These are phyloP conservation scores for Brachirus orientalis DNA, from an alignment of 2,113 vertebrate species.

Conservation along the genomic window DNA sequence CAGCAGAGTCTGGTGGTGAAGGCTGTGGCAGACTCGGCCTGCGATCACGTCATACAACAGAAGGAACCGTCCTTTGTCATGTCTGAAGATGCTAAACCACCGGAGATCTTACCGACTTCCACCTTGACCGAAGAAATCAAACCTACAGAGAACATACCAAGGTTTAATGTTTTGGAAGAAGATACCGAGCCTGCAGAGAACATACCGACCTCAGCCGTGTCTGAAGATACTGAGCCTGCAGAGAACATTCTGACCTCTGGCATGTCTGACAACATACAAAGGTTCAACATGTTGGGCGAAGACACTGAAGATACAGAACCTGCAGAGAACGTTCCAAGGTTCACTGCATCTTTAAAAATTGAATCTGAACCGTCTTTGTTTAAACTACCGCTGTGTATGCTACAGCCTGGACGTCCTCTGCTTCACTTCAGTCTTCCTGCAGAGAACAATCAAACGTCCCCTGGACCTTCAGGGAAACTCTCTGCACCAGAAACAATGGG, in stretches of 20 bases:
- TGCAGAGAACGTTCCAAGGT: background rate
- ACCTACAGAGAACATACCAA: too few species aligned
- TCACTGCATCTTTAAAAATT: too few species aligned
- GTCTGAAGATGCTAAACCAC: background rate
- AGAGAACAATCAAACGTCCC: background rate
- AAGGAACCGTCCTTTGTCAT: background rate
- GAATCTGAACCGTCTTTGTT: too few species aligned
- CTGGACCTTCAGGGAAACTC: background rate
- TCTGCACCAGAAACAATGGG: background rate
- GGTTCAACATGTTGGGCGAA: too few species aligned
- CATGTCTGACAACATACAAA: too few species aligned
- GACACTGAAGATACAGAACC: background rate
- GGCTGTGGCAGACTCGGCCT: conserved; percentile 7
- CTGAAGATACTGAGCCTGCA: background rate
- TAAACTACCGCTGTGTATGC: too few species aligned
- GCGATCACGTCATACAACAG: background rate
- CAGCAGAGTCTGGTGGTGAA: background rate
- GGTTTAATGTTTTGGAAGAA: too few species aligned
- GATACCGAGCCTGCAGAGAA: too few species aligned
- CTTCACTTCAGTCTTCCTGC: background rate
- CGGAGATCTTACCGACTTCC: background rate
- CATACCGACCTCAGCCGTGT: background rate
- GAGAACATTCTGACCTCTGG: background rate
- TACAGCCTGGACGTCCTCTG: too few species aligned
- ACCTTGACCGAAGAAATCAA: too few species aligned